Conservation (phyloP, 2,113 vertebrate species). For the Corythaixoides concolor region DNA sequence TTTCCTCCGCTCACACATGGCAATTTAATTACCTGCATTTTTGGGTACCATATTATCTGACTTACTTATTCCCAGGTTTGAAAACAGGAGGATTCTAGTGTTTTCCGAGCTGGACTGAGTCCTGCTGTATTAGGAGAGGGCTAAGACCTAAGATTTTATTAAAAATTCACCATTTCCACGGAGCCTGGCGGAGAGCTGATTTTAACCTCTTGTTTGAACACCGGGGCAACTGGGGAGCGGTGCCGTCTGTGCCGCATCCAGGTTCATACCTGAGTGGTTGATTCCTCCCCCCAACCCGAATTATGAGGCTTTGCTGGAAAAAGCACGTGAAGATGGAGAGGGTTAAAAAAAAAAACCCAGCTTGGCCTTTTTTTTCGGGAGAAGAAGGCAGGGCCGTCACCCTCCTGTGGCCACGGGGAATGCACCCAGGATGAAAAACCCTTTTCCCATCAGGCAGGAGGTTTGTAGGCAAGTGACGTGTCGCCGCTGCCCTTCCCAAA, state of each 20-base stretch:
- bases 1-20: rapidly evolving
- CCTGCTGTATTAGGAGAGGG: background rate
- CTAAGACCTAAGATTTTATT: background rate
- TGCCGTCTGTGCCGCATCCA: background rate
- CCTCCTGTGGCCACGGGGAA: background rate
- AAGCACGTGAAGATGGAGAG: background rate
- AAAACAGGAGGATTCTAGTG: background rate
- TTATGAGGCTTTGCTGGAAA: background rate
- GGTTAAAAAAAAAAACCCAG: background rate
- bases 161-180: background rate
- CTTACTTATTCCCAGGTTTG: background rate
- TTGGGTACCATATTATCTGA: rapidly evolving
- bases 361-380: too few species aligned
- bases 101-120: background rate
- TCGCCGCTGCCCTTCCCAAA: background rate
- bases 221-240: too few species aligned
- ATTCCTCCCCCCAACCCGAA: background rate
- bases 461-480: rapidly evolving
- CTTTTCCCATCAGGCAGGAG: background rate
- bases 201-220: background rate
- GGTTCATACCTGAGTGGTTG: background rate
- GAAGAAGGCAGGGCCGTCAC: background rate
- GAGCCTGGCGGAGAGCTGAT: background rate
- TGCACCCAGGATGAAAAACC: background rate
- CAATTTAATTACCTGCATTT: background rate